phyloP scores from a whole-genome alignment of 1,140 invertebrate genomes.

The Panonychus citri region DNA sequence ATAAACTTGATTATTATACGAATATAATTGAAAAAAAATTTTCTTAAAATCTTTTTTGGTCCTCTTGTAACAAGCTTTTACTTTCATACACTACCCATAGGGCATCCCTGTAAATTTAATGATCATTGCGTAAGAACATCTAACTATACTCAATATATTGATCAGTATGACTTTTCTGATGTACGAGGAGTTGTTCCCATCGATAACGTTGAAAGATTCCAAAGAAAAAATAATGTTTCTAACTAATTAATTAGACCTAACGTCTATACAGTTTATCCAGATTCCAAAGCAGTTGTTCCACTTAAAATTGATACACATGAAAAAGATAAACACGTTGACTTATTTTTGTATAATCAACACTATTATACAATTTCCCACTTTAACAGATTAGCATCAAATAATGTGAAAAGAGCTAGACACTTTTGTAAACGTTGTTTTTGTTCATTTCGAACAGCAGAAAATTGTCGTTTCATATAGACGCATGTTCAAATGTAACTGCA shows the following conservation, averaged over 20 bases:
- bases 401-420: neutral
- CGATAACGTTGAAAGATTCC: neutral
- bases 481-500: neutral
- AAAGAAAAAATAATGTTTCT: neutral
- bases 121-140: neutral
- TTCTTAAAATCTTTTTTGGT: too few relatives aligned
- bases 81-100: too few relatives aligned
- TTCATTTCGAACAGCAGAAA: neutral
- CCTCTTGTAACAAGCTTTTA: too few relatives aligned
- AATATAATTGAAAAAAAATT: too few relatives aligned
- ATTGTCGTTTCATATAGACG: neutral
- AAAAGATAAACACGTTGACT: neutral
- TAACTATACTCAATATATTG: neutral
- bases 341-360: neutral
- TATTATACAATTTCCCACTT: neutral
- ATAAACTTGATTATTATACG: too few relatives aligned
- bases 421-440: neutral
- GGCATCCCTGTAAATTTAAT: too few relatives aligned
- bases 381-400: neutral
- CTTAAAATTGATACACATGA: neutral
- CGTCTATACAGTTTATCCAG: neutral
- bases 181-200: neutral
- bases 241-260: too few relatives aligned
- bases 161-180: neutral
- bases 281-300: neutral